Conservation (phyloP, 35 echinoderm and acorn worm genomes). For the Apostichopus parvimensis region DNA sequence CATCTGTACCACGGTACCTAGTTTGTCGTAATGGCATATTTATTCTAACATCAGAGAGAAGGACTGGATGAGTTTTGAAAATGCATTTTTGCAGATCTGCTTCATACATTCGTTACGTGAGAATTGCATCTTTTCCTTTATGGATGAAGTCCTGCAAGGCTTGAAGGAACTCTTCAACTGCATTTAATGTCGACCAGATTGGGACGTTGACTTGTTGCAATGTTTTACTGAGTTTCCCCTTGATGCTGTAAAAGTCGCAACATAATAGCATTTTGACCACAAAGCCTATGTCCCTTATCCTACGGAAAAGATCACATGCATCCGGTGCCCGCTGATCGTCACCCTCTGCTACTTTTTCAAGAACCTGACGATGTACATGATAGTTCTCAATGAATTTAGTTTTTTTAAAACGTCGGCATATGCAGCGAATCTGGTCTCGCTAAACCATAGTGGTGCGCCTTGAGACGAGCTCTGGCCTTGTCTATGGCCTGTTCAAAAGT, state of each 20-base stretch:
- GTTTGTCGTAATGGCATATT: slow-evolving; percentile 26
- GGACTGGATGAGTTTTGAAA: slow-evolving; percentile 1
- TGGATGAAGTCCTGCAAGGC: too few species aligned
- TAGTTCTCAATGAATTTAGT: slow-evolving; percentile 32
- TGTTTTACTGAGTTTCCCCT: background rate
- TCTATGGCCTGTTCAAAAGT: background rate
- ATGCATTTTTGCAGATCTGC: background rate
- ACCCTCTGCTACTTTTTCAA: slow-evolving; percentile 6
- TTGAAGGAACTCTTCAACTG: too few species aligned
- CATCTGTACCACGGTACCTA: background rate
- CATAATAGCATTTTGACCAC: background rate
- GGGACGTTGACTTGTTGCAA: background rate
- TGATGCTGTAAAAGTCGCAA: background rate
- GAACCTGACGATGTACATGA: background rate
- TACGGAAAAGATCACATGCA: background rate
- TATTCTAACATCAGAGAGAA: background rate
- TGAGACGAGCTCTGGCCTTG: background rate
- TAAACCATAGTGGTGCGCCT: background rate
- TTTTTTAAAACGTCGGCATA: background rate
- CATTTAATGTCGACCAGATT: background rate
- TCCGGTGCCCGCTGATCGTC: background rate
- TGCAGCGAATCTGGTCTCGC: too few species aligned
- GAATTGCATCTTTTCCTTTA: background rate
- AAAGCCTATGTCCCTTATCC: background rate
- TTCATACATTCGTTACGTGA: background rate